Percentiles rank a stretch among this genome's conserved stretches.
Conservation (phyloP, 1,140 invertebrate genomes). For the Chrysopa pallens region DNA sequence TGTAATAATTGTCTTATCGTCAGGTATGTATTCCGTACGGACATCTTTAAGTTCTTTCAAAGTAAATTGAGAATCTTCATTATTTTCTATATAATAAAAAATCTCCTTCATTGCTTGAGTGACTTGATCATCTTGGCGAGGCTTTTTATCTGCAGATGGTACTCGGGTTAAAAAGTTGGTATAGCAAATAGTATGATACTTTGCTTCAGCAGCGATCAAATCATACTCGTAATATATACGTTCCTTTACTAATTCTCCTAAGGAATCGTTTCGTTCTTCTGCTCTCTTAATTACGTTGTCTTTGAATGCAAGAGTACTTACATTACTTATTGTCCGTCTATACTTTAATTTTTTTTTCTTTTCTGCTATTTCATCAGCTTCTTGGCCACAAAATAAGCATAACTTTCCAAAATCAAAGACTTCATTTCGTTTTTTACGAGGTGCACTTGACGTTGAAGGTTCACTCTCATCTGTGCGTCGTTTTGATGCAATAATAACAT, state of each 20-base stretch:
- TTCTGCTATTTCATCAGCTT: constrained; percentile 12
- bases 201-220: constrained; percentile 17
- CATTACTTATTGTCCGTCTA: constrained; percentile 15
- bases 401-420: constrained; percentile 15
- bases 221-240: constrained; percentile 16
- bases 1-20: background rate
- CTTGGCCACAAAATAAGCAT: constrained; percentile 18
- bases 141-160: constrained; percentile 12
- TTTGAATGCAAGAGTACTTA: constrained; percentile 19
- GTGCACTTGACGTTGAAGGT: constrained; percentile 13
- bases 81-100: constrained; percentile 19
- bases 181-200: constrained; percentile 17
- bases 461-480: constrained; percentile 11
- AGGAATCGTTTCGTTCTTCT: constrained; percentile 16
- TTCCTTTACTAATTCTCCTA: constrained; percentile 16
- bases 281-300: constrained; percentile 16
- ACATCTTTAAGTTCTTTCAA: background rate
- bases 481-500: constrained; percentile 14
- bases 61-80: constrained; percentile 12
- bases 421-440: constrained; percentile 16
- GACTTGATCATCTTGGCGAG: constrained; percentile 15
- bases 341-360: constrained; percentile 17
- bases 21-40: background rate
- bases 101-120: constrained; percentile 17
- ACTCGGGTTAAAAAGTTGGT: constrained; percentile 15